Conservation (phyloP, 2,797 vertebrate genomes). For the Lophura swinhoii region DNA sequence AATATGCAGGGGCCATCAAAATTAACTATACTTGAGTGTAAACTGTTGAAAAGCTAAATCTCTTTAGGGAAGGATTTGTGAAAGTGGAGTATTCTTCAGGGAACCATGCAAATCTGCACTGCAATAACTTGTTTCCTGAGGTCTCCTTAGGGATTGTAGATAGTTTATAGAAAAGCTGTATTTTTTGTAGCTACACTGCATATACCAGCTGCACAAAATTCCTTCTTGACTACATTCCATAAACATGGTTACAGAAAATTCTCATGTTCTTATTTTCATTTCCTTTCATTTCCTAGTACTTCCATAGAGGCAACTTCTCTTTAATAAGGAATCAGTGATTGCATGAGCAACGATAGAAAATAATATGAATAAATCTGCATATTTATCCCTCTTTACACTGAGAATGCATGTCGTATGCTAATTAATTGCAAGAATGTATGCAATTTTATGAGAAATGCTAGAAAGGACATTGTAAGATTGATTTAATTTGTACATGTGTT, state of each 20-base stretch:
- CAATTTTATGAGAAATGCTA: background rate
- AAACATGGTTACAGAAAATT: conserved; percentile 12
- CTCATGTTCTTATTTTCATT: conserved; percentile 21
- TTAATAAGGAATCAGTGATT: background rate
- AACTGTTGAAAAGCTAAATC: conserved; percentile 56
- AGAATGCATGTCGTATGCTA: background rate
- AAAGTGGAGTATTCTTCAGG: conserved; percentile 18
- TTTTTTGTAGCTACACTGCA: background rate
- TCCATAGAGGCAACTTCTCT: background rate
- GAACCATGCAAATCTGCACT: conserved; percentile 8
- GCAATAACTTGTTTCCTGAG: conserved; percentile 50
- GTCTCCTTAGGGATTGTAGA: conserved; percentile 34
- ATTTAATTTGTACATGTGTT: background rate
- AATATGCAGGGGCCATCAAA: conserved; percentile 15
- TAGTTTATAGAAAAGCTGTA: conserved; percentile 35
- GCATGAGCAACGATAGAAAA: background rate
- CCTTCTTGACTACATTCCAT: background rate
- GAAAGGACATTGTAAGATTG: background rate
- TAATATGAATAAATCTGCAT: background rate
- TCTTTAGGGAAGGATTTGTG: conserved; percentile 31
- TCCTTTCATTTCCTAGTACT: background rate
- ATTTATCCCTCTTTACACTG: background rate
- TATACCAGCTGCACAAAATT: conserved; percentile 40
- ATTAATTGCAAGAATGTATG: background rate
- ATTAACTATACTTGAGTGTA: conserved; percentile 53